Conservation (phyloP, 2,888 invertebrate species). For the Nymphalis polychloros region DNA sequence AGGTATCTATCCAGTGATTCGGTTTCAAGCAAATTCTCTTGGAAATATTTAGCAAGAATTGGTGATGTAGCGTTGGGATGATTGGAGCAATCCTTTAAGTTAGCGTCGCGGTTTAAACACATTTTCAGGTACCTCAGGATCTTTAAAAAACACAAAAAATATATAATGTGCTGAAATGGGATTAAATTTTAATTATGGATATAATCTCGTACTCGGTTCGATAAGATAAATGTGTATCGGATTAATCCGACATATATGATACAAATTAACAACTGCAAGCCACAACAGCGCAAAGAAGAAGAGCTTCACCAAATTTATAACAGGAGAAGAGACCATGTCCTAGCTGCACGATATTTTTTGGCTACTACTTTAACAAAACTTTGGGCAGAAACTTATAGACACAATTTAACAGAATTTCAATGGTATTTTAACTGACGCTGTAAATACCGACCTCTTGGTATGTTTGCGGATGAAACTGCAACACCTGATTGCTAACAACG, state of each 20-base stretch:
- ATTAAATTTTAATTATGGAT: no score
- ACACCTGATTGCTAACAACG: slow-evolving; percentile 84
- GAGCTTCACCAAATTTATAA: not conserved
- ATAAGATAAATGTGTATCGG: no score
- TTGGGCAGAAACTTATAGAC: no score
- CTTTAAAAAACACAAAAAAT: slow-evolving; percentile 62
- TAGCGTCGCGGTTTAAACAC: slow-evolving; percentile 86
- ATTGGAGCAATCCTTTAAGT: slow-evolving; percentile 73
- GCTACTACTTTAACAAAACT: no score
- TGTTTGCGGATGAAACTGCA: slow-evolving; percentile 87
- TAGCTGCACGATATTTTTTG: no score
- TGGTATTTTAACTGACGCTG: slow-evolving; percentile 1
- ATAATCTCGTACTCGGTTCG: no score
- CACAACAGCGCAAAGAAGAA: not conserved
- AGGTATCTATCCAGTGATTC: slow-evolving; percentile 86
- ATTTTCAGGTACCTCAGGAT: slow-evolving; percentile 89
- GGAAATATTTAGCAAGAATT: slow-evolving; percentile 84
- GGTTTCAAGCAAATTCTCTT: slow-evolving; percentile 75
- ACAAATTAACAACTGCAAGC: no score
- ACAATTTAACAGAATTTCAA: no score
- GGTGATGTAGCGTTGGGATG: slow-evolving; percentile 86
- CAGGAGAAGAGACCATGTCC: no score
- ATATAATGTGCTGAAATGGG: not conserved
- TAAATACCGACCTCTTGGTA: slow-evolving; percentile 85
- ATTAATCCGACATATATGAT: no score